Percentiles rank a stretch among this genome's conserved stretches.
Evolutionary conservation across 53 echinoderm and acorn worm species (phyloP).

Genomic region (Holothuria leucospilota): DNA sequence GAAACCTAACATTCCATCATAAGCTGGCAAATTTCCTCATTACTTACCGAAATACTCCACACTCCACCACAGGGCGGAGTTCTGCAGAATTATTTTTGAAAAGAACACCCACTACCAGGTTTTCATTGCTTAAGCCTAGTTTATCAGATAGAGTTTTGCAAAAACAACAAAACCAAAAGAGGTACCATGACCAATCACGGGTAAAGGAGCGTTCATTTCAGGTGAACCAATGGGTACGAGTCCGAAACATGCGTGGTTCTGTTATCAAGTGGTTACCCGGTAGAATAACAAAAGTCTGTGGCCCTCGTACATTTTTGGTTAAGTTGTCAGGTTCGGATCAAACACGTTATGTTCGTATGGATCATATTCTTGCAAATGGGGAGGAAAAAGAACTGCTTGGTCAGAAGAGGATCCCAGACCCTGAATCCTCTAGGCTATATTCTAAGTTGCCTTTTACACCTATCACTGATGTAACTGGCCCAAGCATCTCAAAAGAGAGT

Average conservation of each 20-base stretch:
- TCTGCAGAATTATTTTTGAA: conserved; percentile 28
- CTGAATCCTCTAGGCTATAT: neutral
- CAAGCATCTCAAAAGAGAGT: conserved; percentile 5
- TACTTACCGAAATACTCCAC: conserved; percentile 46
- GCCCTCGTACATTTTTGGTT: conserved; percentile 24
- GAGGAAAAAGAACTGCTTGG: neutral
- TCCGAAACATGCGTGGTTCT: neutral
- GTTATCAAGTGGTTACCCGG: conserved; percentile 17
- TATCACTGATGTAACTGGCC: neutral
- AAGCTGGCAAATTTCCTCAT: conserved; percentile 52
- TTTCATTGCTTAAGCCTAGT: conserved; percentile 23
- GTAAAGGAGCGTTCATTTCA: conserved; percentile 5
- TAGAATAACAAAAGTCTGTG: neutral
- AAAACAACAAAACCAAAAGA: conserved; percentile 14
- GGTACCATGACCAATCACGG: conserved; percentile 25
- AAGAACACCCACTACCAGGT: neutral
- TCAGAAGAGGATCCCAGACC: neutral
- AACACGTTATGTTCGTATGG: conserved; percentile 3
- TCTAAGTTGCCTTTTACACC: neutral
- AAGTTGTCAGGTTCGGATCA: neutral
- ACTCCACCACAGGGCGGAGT: conserved; percentile 31
- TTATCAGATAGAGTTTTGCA: neutral
- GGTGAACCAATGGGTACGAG: neutral
- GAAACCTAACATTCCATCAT: neutral
- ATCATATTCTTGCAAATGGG: conserved; percentile 9